phyloP scores from a whole-genome alignment of 2,113 vertebrate genomes.

The Lanius collurio region DNA sequence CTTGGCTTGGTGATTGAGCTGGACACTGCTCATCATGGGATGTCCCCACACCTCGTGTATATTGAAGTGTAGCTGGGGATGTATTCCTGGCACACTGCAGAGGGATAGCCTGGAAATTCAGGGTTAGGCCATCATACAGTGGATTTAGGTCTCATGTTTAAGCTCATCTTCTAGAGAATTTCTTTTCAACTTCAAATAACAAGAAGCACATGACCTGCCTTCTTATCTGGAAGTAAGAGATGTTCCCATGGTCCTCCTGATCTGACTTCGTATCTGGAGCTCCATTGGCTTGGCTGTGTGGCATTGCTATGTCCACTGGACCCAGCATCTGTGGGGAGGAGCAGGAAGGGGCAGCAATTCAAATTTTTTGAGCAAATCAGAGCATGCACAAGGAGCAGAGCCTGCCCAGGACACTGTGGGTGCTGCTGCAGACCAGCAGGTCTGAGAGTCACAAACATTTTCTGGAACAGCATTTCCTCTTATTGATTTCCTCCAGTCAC shows the following conservation, averaged over 20 bases:
- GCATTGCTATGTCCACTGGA: neutral
- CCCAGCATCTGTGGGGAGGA: neutral
- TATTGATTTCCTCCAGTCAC: neutral
- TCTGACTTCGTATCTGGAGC: neutral
- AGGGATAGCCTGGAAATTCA: neutral
- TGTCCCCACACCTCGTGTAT: neutral
- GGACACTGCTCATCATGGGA: neutral
- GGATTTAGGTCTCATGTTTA: neutral
- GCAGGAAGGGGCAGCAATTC: neutral
- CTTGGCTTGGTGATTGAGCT: neutral
- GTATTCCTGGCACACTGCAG: neutral
- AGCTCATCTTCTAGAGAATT: neutral
- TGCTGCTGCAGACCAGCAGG: neutral
- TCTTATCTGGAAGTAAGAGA: slow-evolving; percentile 10
- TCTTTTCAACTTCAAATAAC: neutral
- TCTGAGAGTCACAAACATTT: neutral
- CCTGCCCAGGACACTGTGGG: neutral
- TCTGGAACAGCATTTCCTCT: neutral
- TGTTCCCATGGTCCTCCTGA: slow-evolving; percentile 37
- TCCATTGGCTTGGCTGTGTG: neutral
- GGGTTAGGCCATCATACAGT: neutral
- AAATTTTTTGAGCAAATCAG: neutral
- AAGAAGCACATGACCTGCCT: neutral
- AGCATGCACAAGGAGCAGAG: neutral
- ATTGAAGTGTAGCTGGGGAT: neutral